Evolutionary conservation across 1,140 invertebrate genomes (phyloP).

Genomic region (Heliconius congener): DNA sequence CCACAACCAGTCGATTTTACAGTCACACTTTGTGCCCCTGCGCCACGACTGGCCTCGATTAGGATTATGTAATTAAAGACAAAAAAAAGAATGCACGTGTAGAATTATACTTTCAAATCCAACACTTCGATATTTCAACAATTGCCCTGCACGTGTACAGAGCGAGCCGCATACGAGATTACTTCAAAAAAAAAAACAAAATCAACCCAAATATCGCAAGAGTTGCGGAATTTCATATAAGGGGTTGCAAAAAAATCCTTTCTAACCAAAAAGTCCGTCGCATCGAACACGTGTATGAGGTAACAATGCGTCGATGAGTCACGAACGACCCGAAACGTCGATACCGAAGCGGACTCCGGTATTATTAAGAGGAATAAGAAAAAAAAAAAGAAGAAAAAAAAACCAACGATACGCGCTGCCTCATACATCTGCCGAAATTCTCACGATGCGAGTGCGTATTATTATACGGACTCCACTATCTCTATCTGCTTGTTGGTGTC

Average conservation of each 20-base stretch:
- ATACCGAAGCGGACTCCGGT: conserved; percentile 59
- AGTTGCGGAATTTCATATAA: conserved; percentile 79
- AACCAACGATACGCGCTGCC: conserved; percentile 67
- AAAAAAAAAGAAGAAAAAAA: conserved; percentile 63
- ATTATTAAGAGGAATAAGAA: conserved; percentile 63
- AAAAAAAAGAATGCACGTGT: conserved; percentile 15
- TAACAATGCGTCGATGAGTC: conserved; percentile 76
- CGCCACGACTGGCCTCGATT: background rate
- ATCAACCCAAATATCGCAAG: conserved; percentile 78
- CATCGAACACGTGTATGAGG: conserved; percentile 71
- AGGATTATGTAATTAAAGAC: background rate
- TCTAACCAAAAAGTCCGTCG: conserved; percentile 73
- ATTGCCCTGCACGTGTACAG: conserved; percentile 68
- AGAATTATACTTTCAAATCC: conserved; percentile 26
- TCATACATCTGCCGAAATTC: conserved; percentile 81
- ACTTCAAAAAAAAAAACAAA: conserved; percentile 60
- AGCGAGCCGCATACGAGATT: conserved; percentile 50
- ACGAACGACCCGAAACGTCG: conserved; percentile 61
- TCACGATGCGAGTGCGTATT: conserved; percentile 75
- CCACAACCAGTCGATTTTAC: too few species aligned
- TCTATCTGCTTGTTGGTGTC: conserved; percentile 43
- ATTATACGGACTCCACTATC: conserved; percentile 59
- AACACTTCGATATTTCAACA: conserved; percentile 36
- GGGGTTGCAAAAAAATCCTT: conserved; percentile 77
- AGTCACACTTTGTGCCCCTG: too few species aligned